Evolutionary conservation across 2,888 invertebrate species (phyloP).

Genomic region (Luperina nickerlii): DNA sequence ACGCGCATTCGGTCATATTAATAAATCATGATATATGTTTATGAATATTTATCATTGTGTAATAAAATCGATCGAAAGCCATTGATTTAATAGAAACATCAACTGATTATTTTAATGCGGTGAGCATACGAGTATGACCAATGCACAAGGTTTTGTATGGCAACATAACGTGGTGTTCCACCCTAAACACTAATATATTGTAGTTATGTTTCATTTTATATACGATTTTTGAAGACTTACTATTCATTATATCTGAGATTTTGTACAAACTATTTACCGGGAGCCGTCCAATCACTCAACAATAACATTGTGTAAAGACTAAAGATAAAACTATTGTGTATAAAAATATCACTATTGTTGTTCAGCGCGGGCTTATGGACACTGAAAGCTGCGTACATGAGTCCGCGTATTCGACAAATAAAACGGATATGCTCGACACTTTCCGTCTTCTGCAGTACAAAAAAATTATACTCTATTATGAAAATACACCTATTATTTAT

Average conservation of each 20-base stretch:
- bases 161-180: slow-evolving; percentile 63
- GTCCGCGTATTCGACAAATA: slow-evolving; percentile 81
- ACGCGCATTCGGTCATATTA: slow-evolving; percentile 41
- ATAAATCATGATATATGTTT: slow-evolving; percentile 36
- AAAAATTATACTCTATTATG: slow-evolving; percentile 86
- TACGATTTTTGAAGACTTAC: slow-evolving; percentile 80
- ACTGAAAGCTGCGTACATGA: slow-evolving; percentile 66
- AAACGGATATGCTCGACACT: slow-evolving; percentile 80
- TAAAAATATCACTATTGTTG: slow-evolving; percentile 89
- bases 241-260: slow-evolving; percentile 80
- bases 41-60: slow-evolving; percentile 51
- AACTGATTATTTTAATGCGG: slow-evolving; percentile 36
- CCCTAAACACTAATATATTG: slow-evolving; percentile 67
- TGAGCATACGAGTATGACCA: slow-evolving; percentile 50
- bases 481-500: slow-evolving; percentile 84
- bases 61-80: slow-evolving; percentile 58
- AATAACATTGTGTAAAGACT: slow-evolving; percentile 90
- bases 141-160: slow-evolving; percentile 58
- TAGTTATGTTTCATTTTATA: slow-evolving; percentile 67
- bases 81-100: slow-evolving; percentile 50
- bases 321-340: slow-evolving; percentile 90
- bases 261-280: slow-evolving; percentile 88
- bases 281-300: slow-evolving; percentile 89
- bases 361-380: slow-evolving; percentile 73
- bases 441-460: slow-evolving; percentile 81